Evolutionary conservation across 1,140 invertebrate species (phyloP).

Genomic region (Belonocnema kinseyi): DNA sequence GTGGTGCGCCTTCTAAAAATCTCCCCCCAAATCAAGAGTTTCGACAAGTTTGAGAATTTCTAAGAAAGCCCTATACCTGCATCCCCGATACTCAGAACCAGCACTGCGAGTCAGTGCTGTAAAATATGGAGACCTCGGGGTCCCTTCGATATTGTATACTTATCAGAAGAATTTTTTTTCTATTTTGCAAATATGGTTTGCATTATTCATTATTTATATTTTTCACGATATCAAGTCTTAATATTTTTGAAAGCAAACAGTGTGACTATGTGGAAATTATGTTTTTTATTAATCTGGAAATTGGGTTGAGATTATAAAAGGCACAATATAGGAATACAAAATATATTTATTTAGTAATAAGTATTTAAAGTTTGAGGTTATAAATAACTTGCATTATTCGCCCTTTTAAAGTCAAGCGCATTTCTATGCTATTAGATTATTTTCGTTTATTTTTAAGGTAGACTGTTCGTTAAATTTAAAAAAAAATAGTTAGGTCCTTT

Average conservation of each 20-base stretch:
- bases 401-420: neutral
- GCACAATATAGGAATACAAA: too few relatives aligned
- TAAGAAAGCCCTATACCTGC: slow-evolving; percentile 9
- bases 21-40: slow-evolving; percentile 2
- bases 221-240: too few relatives aligned
- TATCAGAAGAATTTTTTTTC: neutral
- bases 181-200: neutral
- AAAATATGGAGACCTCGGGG: neutral
- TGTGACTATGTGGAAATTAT: too few relatives aligned
- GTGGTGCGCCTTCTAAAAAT: slow-evolving; percentile 37
- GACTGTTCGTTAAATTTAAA: neutral
- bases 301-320: too few relatives aligned
- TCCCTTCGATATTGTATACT: neutral
- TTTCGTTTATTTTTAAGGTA: neutral
- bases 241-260: too few relatives aligned
- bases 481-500: neutral
- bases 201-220: too few relatives aligned
- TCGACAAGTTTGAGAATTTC: slow-evolving; percentile 1
- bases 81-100: neutral
- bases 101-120: neutral
- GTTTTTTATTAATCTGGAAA: too few relatives aligned
- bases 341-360: too few relatives aligned
- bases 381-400: too few relatives aligned
- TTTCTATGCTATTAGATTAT: neutral
- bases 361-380: too few relatives aligned